These are phyloP conservation scores for Phocides pigmalion DNA, from an alignment of 1,140 invertebrate species.

Conservation along the genomic window DNA sequence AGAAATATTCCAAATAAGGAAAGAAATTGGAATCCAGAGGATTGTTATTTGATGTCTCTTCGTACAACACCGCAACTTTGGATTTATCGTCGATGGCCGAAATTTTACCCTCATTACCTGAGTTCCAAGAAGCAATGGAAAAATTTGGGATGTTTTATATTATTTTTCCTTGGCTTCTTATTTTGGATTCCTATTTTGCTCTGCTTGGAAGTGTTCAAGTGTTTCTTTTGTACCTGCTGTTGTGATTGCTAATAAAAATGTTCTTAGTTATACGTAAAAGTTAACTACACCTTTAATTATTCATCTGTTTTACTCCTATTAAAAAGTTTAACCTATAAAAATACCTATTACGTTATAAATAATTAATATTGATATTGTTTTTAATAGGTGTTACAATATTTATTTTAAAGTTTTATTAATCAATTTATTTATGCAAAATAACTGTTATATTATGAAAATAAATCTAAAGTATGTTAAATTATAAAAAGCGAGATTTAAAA, in stretches of 20 bases:
- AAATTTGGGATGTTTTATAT: conserved; percentile 25
- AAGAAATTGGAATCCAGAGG: conserved; percentile 8
- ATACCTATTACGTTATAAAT: no score
- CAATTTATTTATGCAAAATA: no score
- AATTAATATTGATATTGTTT: no score
- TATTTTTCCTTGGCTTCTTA: conserved; percentile 33
- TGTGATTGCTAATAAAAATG: conserved; percentile 20
- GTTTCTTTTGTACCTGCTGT: conserved; percentile 40
- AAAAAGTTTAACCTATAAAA: no score
- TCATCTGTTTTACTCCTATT: no score
- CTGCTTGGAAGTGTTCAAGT: conserved; percentile 38
- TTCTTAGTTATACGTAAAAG: no score
- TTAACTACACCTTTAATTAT: no score
- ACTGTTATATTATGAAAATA: no score
- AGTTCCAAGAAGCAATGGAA: conserved; percentile 5
- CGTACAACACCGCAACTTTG: conserved; percentile 31
- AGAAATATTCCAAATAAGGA: not conserved
- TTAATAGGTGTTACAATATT: no score
- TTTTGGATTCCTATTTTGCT: conserved; percentile 40
- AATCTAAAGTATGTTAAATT: no score
- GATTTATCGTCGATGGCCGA: conserved; percentile 36
- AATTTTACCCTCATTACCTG: conserved; percentile 35
- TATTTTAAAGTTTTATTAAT: no score
- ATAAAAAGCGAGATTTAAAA: no score
- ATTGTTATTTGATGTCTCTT: conserved; percentile 39